A percentile compares a stretch with the other conserved stretches of the same genome.
Evolutionary conservation across 2,113 vertebrate genomes (phyloP).

Genomic region (Rhipidura dahli): DNA sequence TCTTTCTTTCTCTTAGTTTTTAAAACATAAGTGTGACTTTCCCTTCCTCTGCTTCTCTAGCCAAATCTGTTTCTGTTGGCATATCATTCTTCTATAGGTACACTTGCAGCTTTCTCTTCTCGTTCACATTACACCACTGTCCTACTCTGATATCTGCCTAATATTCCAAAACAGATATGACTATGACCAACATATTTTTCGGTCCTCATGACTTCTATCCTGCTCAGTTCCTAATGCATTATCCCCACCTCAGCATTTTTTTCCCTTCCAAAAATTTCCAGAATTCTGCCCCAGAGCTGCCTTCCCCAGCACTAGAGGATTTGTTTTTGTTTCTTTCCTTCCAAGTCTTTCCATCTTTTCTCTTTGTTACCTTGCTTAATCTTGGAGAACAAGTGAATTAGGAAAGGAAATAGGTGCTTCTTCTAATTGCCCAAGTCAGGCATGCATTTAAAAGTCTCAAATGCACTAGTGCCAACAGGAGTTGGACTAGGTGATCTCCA

Average conservation of each 20-base stretch:
- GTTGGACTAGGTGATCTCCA: neutral
- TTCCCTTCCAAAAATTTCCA: neutral
- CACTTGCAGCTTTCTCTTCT: neutral
- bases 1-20: neutral
- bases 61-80: neutral
- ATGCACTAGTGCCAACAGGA: neutral
- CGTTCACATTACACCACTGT: neutral
- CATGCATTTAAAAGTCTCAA: neutral
- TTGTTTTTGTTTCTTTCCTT: neutral
- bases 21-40: neutral
- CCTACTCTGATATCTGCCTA: neutral
- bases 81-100: neutral
- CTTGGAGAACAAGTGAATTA: neutral
- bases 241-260: neutral
- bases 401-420: neutral
- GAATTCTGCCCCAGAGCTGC: neutral
- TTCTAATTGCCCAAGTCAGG: neutral
- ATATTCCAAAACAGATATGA: neutral
- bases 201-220: neutral
- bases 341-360: neutral
- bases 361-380: neutral
- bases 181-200: neutral
- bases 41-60: neutral
- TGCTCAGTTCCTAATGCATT: neutral
- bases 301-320: neutral